phyloP scores from a whole-genome alignment of 2,888 invertebrate genomes.

The Sthenelais limicola region DNA sequence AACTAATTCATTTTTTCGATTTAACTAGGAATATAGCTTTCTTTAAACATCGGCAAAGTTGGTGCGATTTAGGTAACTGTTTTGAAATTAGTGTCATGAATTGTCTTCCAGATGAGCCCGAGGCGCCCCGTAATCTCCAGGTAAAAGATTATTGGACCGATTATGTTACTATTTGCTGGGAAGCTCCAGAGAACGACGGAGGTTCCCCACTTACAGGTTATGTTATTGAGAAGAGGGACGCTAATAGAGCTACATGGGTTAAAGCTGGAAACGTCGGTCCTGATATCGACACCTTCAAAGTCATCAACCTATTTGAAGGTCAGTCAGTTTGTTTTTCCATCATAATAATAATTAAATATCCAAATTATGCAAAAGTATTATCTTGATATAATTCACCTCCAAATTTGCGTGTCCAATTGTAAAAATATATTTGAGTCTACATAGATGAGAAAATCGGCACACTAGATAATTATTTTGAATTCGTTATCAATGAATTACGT shows the following conservation, averaged over 20 bases:
- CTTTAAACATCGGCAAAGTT: neutral
- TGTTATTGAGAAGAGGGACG: slow-evolving; percentile 62
- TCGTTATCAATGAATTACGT: too few species aligned
- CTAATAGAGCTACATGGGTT: slow-evolving; percentile 48
- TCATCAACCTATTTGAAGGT: slow-evolving; percentile 41
- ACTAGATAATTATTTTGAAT: too few species aligned
- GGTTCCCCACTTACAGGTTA: slow-evolving; percentile 69
- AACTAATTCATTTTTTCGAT: too few species aligned
- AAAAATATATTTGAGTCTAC: too few species aligned
- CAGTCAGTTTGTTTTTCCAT: slow-evolving; percentile 35
- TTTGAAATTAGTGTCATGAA: neutral
- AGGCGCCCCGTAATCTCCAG: slow-evolving; percentile 62
- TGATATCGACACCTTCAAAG: slow-evolving; percentile 53
- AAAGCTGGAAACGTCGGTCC: slow-evolving; percentile 47
- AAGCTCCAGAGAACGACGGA: slow-evolving; percentile 71
- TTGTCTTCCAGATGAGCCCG: slow-evolving; percentile 45
- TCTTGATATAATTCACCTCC: too few species aligned
- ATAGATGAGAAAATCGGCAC: too few species aligned
- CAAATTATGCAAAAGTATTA: too few species aligned
- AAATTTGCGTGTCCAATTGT: too few species aligned
- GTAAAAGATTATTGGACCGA: slow-evolving; percentile 61
- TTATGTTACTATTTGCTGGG: slow-evolving; percentile 68
- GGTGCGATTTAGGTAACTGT: neutral
- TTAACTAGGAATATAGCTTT: neutral
- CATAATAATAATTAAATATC: too few species aligned